These are phyloP conservation scores for Nomada flava DNA, from an alignment of 2,888 invertebrate genomes.

Conservation along the genomic window DNA sequence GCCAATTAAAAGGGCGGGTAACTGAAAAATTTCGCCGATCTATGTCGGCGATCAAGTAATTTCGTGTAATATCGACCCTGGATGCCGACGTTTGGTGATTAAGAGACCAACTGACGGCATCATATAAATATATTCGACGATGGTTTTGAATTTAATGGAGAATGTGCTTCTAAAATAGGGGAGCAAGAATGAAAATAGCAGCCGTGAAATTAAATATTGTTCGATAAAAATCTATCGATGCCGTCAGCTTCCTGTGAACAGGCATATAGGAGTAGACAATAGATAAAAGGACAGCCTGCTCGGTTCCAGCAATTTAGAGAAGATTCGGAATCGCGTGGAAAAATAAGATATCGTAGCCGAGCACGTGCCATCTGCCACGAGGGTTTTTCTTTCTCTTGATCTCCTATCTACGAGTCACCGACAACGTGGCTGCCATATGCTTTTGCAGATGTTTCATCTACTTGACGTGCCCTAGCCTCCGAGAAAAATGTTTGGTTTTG, in stretches of 20 bases:
- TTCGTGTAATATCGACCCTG: slow-evolving; percentile 16
- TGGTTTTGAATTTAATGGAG: background rate
- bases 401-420: slow-evolving; percentile 55
- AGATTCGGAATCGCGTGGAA: slow-evolving; percentile 46
- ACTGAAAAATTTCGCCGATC: slow-evolving; percentile 65
- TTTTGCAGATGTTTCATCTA: slow-evolving; percentile 69
- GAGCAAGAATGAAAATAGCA: background rate
- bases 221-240: slow-evolving; percentile 27
- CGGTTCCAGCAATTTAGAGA: slow-evolving; percentile 51
- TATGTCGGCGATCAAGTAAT: slow-evolving; percentile 49
- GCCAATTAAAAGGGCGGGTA: slow-evolving; percentile 61
- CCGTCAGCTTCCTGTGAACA: background rate
- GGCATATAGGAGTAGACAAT: slow-evolving; percentile 34
- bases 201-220: slow-evolving; percentile 5
- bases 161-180: background rate
- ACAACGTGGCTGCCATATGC: slow-evolving; percentile 68
- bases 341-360: slow-evolving; percentile 63
- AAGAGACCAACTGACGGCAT: background rate
- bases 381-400: slow-evolving; percentile 11
- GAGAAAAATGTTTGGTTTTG: slow-evolving; percentile 64
- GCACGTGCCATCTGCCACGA: slow-evolving; percentile 67
- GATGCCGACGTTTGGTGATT: slow-evolving; percentile 18
- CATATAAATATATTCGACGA: background rate
- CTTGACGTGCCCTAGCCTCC: slow-evolving; percentile 25
- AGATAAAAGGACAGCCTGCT: slow-evolving; percentile 25